Conservation (phyloP, 1,140 invertebrate species). For the Drosophila busckii region DNA sequence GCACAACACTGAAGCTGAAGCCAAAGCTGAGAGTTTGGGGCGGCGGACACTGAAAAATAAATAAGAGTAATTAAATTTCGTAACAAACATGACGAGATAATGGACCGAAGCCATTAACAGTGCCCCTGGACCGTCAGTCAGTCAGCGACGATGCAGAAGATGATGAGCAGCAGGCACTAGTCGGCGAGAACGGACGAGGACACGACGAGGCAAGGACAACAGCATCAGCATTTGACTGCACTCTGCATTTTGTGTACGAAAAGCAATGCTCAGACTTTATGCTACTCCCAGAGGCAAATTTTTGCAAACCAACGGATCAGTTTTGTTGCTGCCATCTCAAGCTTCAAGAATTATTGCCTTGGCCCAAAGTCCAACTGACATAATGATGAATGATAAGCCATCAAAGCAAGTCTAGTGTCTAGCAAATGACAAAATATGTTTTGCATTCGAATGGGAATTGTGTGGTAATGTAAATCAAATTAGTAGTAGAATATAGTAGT, state of each 20-base stretch:
- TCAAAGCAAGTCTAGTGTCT: conserved; percentile 5
- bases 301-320: conserved; percentile 13
- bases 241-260: no score
- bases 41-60: conserved; percentile 63
- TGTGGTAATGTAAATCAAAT: no score
- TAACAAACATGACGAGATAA: conserved; percentile 79
- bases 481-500: no score
- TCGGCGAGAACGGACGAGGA: not conserved
- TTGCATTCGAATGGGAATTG: no score
- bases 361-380: not conserved
- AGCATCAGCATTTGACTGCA: conserved; percentile 21
- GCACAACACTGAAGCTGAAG: conserved; percentile 26
- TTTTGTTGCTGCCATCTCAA: conserved; percentile 34
- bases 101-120: conserved; percentile 78
- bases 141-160: conserved; percentile 46
- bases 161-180: conserved; percentile 47
- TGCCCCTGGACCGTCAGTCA: conserved; percentile 40
- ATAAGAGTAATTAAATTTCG: conserved; percentile 79
- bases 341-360: conserved; percentile 55
- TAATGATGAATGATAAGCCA: conserved; percentile 15
- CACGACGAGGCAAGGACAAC: not conserved
- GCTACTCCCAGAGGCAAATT: conserved; percentile 53
- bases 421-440: not conserved
- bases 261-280: no score
- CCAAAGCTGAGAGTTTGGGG: not conserved